phyloP scores from a whole-genome alignment of 2,888 invertebrate genomes.

The Leptinotarsa juncta region DNA sequence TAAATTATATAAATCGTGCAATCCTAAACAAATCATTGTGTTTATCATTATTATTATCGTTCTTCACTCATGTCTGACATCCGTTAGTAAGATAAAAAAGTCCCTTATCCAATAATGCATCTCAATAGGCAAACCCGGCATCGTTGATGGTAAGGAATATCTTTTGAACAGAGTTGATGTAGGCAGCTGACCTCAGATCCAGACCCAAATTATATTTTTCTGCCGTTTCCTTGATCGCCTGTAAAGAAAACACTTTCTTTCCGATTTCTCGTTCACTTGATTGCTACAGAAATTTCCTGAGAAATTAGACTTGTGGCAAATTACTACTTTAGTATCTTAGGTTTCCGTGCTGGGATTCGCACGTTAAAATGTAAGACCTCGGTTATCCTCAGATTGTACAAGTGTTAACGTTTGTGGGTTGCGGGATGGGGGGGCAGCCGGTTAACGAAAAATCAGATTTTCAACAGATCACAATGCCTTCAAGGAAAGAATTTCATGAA shows the following conservation, averaged over 20 bases:
- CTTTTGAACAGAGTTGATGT: constrained; percentile 95
- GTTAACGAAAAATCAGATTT: too few species aligned
- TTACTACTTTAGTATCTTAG: too few species aligned
- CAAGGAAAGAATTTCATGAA: too few species aligned
- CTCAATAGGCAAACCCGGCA: constrained; percentile 73
- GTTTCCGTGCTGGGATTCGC: too few species aligned
- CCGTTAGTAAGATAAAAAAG: not conserved
- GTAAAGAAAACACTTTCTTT: constrained; percentile 55
- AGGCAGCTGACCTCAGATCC: constrained; percentile 96
- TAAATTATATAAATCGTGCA: too few species aligned
- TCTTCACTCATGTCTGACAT: constrained; percentile 1
- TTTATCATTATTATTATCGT: not conserved
- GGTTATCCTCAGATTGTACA: too few species aligned
- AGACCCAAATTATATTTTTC: constrained; percentile 89
- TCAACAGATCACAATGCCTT: too few species aligned
- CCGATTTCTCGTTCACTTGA: not conserved
- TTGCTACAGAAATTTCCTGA: too few species aligned
- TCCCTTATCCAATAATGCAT: not conserved
- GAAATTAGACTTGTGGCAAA: too few species aligned
- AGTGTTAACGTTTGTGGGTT: too few species aligned
- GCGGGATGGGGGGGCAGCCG: too few species aligned
- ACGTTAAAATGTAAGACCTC: too few species aligned
- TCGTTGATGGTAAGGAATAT: constrained; percentile 95
- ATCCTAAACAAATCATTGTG: not conserved
- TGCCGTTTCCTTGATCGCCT: constrained; percentile 95